Evolutionary conservation across 2,113 vertebrate genomes (phyloP).

Genomic region (Pleuronectes platessa): DNA sequence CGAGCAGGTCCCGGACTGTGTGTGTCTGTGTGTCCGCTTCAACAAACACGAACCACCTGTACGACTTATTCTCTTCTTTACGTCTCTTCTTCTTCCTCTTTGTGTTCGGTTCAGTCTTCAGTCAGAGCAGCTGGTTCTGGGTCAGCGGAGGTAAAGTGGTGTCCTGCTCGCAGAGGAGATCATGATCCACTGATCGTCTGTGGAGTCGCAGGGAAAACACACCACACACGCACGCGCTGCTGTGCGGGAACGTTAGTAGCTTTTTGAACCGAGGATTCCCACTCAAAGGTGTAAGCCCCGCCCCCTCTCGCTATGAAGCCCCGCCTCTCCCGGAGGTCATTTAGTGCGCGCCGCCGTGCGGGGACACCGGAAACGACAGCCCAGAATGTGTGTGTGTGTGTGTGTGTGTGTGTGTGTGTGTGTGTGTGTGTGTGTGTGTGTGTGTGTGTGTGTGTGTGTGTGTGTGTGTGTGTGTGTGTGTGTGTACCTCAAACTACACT

Average conservation of each 20-base stretch:
- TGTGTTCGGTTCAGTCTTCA: background rate
- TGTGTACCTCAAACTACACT: too few species aligned
- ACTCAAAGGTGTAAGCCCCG: slow-evolving; percentile 69
- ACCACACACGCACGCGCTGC: background rate
- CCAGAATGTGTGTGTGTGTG: background rate
- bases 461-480: background rate
- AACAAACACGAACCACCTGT: slow-evolving; percentile 62
- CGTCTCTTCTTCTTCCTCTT: background rate
- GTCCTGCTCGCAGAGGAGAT: background rate
- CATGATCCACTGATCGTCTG: slow-evolving; percentile 21
- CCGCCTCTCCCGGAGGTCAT: slow-evolving; percentile 39
- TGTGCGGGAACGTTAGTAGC: slow-evolving; percentile 40
- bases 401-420: background rate
- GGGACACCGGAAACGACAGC: slow-evolving; percentile 20
- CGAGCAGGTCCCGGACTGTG: background rate
- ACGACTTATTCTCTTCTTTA: background rate
- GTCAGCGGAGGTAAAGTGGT: background rate
- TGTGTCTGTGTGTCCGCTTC: background rate
- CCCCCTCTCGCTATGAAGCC: slow-evolving; percentile 40
- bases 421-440: background rate
- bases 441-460: background rate
- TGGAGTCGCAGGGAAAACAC: background rate
- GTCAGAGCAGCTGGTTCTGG: background rate
- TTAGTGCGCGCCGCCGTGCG: slow-evolving; percentile 53
- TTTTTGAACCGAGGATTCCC: slow-evolving; percentile 78